phyloP scores from a whole-genome alignment of 2,797 vertebrate genomes.

The Chromis chromis region DNA sequence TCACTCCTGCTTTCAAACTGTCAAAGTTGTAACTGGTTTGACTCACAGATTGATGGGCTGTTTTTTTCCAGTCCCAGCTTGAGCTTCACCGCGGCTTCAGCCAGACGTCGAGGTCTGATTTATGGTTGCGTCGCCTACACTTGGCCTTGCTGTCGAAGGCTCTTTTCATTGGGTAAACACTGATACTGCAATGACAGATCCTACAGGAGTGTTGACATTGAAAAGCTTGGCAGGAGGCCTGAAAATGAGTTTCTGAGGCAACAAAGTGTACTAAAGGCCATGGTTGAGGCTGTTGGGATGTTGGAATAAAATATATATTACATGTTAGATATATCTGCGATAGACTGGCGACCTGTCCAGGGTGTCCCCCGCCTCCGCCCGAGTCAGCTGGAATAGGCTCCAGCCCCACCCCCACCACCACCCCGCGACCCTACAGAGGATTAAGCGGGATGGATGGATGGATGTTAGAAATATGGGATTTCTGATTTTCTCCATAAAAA shows the following conservation, averaged over 20 bases:
- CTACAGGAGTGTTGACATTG: constrained; percentile 18
- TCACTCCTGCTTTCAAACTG: constrained; percentile 12
- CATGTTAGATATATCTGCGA: constrained; percentile 6
- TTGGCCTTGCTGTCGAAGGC: constrained; percentile 25
- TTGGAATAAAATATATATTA: neutral
- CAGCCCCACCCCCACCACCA: no score
- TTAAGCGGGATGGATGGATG: no score
- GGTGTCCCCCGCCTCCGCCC: no score
- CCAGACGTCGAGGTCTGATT: constrained; percentile 19
- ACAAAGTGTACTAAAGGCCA: no score
- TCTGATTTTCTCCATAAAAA: no score
- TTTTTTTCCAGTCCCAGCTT: constrained; percentile 13
- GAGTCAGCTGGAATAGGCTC: no score
- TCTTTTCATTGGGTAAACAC: constrained; percentile 10
- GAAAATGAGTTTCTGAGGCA: neutral
- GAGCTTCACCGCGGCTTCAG: constrained; percentile 5
- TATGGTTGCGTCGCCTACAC: constrained; percentile 15
- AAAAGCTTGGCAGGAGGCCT: neutral
- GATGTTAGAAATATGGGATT: no score
- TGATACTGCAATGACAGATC: constrained; percentile 31
- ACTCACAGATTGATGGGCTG: constrained; percentile 18
- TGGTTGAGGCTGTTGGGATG: no score
- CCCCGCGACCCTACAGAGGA: no score
- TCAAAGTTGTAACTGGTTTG: neutral
- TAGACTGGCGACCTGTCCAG: no score